Base-by-base conservation (phyloP, 2,113 vertebrate genomes). In the Myotis lucifugus region DNA sequence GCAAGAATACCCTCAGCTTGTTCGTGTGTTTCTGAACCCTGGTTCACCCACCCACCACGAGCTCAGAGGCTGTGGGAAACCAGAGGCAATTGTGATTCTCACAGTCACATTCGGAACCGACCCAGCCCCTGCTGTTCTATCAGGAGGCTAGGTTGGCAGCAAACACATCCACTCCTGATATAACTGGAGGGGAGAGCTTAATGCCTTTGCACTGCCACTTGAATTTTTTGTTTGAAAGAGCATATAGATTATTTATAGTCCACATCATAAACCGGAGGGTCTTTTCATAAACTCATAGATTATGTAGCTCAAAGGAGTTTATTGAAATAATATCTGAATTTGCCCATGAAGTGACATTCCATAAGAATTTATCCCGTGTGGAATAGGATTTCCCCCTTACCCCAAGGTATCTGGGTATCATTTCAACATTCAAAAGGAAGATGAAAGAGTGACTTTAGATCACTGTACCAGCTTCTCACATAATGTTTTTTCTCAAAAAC, bases 251-350 rank as follows among this genome's bases (percentile, higher is more conserved):
- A 97, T 97, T 96, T 98, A 97, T 96, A 96, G 95, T 78, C 34
- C 61, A 86, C 59, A 88, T 90, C 94, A 92, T 96, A 95, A 97
- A 96, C 91, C 96, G 82, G 88, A 92, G 95, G 95, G 93, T 95
- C 96, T 98, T 95, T 97, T 96, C 96, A 95, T 96, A 97, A 97
- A 97, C 92, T 93, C 89, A 90, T 95, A 97, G 94, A 98, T 97
- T 97, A 98, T 93, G 86, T 77, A 95, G 91, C 96, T 97, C 94
- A 93, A 96, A 96, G 96, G 86, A 96, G 82, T 96, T 95, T 96
- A 95, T 94, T 95, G 96, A 97, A 98, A 97, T 95, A 94, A 97
- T 91, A 96, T 97, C 96, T 96, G 95, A 96, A 94, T 97, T 95
- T 19, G 32, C 86, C 91, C 32, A 29, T 95, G 96, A 97, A 95